phyloP scores from a whole-genome alignment of 2,113 vertebrate species.

The Panthera tigris region DNA sequence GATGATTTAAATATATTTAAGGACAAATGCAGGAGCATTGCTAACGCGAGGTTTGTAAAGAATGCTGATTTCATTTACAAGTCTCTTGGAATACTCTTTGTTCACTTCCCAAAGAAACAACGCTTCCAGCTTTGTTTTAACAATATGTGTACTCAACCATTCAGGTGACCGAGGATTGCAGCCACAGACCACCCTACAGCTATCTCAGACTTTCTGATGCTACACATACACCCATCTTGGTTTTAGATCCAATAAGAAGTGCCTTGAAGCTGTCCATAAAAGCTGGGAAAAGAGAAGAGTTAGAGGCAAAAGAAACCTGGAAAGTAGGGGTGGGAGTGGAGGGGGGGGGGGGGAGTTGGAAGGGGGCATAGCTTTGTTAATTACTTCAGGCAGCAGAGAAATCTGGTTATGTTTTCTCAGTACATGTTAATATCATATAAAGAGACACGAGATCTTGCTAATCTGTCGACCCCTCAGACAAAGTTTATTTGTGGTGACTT shows the following conservation, averaged over 20 bases:
- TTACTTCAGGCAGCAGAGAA: conserved; percentile 82
- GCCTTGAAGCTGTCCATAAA: conserved; percentile 24
- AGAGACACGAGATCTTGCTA: conserved; percentile 84
- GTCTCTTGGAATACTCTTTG: conserved; percentile 64
- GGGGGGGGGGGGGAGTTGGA: conserved; percentile 45
- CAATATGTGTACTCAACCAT: conserved; percentile 82
- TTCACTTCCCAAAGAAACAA: conserved; percentile 70
- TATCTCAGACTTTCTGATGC: background rate
- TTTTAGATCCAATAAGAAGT: conserved; percentile 19
- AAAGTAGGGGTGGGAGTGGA: conserved; percentile 46
- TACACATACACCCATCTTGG: rapidly evolving
- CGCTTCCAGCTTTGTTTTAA: conserved; percentile 79
- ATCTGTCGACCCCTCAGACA: conserved; percentile 84
- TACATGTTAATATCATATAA: conserved; percentile 82
- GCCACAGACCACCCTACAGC: background rate
- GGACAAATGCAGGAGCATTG: conserved; percentile 30
- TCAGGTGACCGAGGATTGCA: conserved; percentile 74
- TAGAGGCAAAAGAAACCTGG: conserved; percentile 66
- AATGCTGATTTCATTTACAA: conserved; percentile 77
- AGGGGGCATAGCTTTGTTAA: conserved; percentile 76
- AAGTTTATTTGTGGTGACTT: conserved; percentile 89
- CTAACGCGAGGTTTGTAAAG: conserved; percentile 67
- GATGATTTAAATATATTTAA: conserved; percentile 77
- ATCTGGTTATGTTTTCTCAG: conserved; percentile 79
- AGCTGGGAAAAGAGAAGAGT: background rate